Percentiles rank a stretch among this genome's conserved stretches.
Evolutionary conservation across 1,140 invertebrate species (phyloP).

Genomic region (Orius insidiosus): DNA sequence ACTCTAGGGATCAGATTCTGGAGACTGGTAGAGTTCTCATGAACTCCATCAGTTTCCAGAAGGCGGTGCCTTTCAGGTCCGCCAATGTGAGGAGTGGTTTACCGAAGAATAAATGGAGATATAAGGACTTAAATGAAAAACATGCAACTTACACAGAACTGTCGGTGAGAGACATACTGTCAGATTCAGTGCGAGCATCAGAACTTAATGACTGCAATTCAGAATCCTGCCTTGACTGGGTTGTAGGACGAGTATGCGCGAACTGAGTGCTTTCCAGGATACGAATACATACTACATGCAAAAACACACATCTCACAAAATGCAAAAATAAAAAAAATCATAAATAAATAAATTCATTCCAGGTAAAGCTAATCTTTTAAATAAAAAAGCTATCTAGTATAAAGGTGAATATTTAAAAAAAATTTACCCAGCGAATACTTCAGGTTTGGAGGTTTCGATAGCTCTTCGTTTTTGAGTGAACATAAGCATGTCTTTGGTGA

Average conservation of each 20-base stretch:
- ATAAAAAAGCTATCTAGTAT: background rate
- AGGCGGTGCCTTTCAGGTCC: no score
- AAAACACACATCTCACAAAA: conserved; percentile 19
- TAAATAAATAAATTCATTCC: conserved; percentile 19
- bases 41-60: no score
- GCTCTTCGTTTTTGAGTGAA: conserved; percentile 51
- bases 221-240: conserved; percentile 76
- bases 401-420: background rate
- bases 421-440: conserved; percentile 52
- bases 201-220: conserved; percentile 78
- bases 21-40: no score
- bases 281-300: conserved; percentile 21
- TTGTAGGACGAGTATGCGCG: conserved; percentile 56
- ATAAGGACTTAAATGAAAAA: no score
- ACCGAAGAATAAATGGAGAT: no score
- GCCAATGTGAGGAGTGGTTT: no score
- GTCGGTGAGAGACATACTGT: conserved; percentile 73
- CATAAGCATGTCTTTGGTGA: conserved; percentile 60
- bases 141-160: conserved; percentile 75
- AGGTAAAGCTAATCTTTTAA: no score
- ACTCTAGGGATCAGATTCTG: no score
- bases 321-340: conserved; percentile 21
- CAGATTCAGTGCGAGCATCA: conserved; percentile 73
- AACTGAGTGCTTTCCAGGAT: conserved; percentile 6
- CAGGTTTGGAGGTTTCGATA: conserved; percentile 43